These are phyloP conservation scores for Myripristis jacobus DNA, from an alignment of 2,797 vertebrate species.

Conservation along the genomic window DNA sequence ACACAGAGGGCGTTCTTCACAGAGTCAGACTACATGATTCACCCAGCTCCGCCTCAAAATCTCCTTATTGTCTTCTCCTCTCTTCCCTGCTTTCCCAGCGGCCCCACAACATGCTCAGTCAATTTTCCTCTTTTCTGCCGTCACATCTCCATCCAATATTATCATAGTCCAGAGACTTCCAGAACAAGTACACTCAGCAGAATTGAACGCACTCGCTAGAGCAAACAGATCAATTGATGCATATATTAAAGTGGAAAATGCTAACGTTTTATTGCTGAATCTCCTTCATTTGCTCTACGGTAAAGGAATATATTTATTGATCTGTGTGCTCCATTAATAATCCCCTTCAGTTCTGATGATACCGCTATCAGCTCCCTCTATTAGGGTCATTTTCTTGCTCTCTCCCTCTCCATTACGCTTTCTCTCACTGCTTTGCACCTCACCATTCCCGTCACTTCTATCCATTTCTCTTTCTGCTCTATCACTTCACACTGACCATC, in stretches of 20 bases:
- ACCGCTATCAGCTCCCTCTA: conserved; percentile 16
- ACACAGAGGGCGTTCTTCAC: conserved; percentile 7
- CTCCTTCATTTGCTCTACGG: conserved; percentile 4
- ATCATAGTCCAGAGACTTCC: not conserved
- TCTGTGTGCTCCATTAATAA: conserved; percentile 38
- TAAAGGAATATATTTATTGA: conserved; percentile 35
- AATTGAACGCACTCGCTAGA: not conserved
- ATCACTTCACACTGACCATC: conserved; percentile 8
- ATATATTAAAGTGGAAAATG: conserved; percentile 19
- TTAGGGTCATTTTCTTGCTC: conserved; percentile 13
- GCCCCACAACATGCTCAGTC: not conserved
- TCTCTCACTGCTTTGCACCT: not conserved
- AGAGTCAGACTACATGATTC: not conserved
- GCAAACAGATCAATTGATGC: conserved; percentile 24
- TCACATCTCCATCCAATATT: too few relatives aligned
- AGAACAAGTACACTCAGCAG: not conserved
- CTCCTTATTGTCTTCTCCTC: too few relatives aligned
- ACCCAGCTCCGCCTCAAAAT: not conserved
- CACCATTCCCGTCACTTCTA: conserved; percentile 25
- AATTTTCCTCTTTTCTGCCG: not conserved
- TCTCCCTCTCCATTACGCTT: not conserved
- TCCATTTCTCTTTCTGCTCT: conserved; percentile 14
- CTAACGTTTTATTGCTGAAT: conserved; percentile 30
- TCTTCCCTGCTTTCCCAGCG: not conserved
- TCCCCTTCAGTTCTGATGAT: conserved; percentile 45